Base-by-base conservation (phyloP, 1,140 invertebrate species). In the Teleopsis dalmanni region DNA sequence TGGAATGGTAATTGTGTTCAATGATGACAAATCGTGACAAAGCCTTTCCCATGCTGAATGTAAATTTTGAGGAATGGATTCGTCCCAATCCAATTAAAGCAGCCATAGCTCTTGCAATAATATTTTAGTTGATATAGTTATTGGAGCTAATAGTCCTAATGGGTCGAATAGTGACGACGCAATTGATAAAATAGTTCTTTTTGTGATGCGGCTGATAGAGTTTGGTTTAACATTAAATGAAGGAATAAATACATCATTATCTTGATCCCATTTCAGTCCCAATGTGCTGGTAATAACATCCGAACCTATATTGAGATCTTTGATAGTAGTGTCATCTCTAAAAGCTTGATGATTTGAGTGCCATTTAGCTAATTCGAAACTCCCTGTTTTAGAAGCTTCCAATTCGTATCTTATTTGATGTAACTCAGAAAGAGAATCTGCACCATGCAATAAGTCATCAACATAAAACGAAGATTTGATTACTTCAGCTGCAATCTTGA, bases 221-320 rank as follows among this genome's bases (percentile, higher is more conserved):
- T n/a, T n/a, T n/a, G n/a, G n/a, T n/a, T n/a, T n/a, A n/a, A n/a
- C n/a, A n/a, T n/a, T n/a, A n/a, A 47, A 38, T 16, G 14, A 26
- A n/a, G 37, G 37, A 10, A 47, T 18, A 13, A 37, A 38, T 9
- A 47, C 23, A 19, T 47, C 22, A 8, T 13, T 26, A 4, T 36
- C n/a, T 36, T 47, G 46, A n/a, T 47, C 19, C 44, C 44, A 46
- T 13, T 14, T n/a, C 1, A 46, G 11, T 13, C 44, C 44, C 22
- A 46, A 33, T 14, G 44, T 23, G n/a, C 3, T 46, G 5, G 44
- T 35, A 3, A 46, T 9, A 4, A 14, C 31, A 13, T 18, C 18
- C 5, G 34, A 10, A 4, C n/a, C 9, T 21, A 46, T 8, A 35
- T 36, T 46, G 4, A 35, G 8, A 26, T 47, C 22, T 11, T 37